A percentile compares a stretch with the other conserved stretches of the same genome.
These are phyloP conservation scores for Ditula angustiorana DNA, from an alignment of 2,888 invertebrate species.

Conservation along the genomic window DNA sequence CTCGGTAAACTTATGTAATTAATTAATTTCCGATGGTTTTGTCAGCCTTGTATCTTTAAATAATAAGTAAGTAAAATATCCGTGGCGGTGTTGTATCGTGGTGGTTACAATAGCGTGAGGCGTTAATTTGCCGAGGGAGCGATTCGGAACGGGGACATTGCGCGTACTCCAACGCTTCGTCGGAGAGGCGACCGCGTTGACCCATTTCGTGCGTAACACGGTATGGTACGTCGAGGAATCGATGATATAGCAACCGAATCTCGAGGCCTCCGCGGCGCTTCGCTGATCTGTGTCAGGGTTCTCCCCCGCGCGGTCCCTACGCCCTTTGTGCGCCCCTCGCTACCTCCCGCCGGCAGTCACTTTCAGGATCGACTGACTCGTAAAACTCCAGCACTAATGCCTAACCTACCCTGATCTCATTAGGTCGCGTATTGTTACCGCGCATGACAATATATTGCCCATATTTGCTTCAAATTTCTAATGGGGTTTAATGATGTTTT, in stretches of 20 bases:
- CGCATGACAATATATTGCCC: background rate
- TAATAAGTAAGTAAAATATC: conserved; percentile 45
- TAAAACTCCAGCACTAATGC: conserved; percentile 77
- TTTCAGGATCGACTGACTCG: conserved; percentile 68
- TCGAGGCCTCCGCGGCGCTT: conserved; percentile 75
- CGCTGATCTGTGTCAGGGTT: conserved; percentile 84
- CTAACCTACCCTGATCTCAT: conserved; percentile 67
- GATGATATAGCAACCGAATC: conserved; percentile 80
- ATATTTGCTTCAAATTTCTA: background rate
- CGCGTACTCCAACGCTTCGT: conserved; percentile 64
- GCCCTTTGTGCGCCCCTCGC: conserved; percentile 63
- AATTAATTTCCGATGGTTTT: conserved; percentile 8
- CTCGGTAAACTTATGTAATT: background rate
- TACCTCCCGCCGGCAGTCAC: conserved; percentile 63
- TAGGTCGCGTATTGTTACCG: conserved; percentile 33
- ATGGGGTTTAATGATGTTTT: background rate
- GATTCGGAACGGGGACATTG: conserved; percentile 77
- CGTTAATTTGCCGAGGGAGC: conserved; percentile 76
- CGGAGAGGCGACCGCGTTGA: conserved; percentile 70
- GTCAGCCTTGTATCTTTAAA: conserved; percentile 21
- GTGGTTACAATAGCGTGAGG: conserved; percentile 55
- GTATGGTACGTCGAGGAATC: conserved; percentile 75
- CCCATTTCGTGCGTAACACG: conserved; percentile 79
- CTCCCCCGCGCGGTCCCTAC: conserved; percentile 73
- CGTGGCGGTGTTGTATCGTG: conserved; percentile 59